phyloP scores from a whole-genome alignment of 2,113 vertebrate species.

The Xyrauchen texanus region DNA sequence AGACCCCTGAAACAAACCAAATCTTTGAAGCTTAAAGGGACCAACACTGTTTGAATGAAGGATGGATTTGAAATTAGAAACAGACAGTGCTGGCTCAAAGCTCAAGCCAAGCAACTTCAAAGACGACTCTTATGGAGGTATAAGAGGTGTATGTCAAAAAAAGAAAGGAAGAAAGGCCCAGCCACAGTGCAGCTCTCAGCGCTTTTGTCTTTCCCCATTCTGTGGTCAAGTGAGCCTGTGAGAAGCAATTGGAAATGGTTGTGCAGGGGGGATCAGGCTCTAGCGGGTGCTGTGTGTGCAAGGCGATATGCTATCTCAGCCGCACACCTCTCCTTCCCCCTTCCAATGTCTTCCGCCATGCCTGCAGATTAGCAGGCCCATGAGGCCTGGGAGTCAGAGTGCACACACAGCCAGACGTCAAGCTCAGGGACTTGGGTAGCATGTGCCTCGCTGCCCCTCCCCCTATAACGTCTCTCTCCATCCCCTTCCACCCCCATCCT shows the following conservation, averaged over 20 bases:
- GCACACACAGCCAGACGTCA: conserved; percentile 34
- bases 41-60: background rate
- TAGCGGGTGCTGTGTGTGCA: background rate
- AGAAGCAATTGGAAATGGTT: conserved; percentile 32
- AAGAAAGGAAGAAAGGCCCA: conserved; percentile 45
- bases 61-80: conserved; percentile 10
- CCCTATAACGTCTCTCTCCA: conserved; percentile 5
- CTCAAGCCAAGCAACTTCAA: conserved; percentile 41
- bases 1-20: no score
- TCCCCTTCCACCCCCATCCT: conserved; percentile 26
- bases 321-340: conserved; percentile 17
- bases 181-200: background rate
- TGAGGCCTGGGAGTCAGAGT: conserved; percentile 46
- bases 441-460: conserved; percentile 17
- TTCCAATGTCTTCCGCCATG: conserved; percentile 1
- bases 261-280: conserved; percentile 15
- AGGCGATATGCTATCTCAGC: conserved; percentile 50
- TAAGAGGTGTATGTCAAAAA: conserved; percentile 14
- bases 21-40: background rate
- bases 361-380: conserved; percentile 36
- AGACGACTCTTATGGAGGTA: conserved; percentile 30
- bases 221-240: conserved; percentile 13
- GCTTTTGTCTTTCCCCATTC: conserved; percentile 47
- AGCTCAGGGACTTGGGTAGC: conserved; percentile 12
- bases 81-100: conserved; percentile 5